phyloP scores from a whole-genome alignment of 2,888 invertebrate species.

The Eupithecia tripunctaria region DNA sequence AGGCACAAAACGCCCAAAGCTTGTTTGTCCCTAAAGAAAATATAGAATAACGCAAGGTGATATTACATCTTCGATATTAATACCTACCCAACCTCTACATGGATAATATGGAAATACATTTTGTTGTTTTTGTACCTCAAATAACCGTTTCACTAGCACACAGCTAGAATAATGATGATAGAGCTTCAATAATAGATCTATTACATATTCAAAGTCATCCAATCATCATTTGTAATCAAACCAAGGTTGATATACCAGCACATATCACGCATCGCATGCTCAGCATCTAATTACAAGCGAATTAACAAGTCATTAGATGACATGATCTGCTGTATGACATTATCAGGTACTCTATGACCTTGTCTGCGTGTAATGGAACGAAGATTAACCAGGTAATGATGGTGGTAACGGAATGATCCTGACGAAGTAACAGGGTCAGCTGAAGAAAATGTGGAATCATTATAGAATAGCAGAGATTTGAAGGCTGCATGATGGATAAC shows the following conservation, averaged over 20 bases:
- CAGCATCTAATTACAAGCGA: constrained; percentile 36
- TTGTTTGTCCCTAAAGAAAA: background rate
- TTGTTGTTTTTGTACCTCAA: background rate
- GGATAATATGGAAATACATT: background rate
- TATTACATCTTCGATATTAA: background rate
- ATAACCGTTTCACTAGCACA: background rate
- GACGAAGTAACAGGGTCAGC: background rate
- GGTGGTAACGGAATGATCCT: constrained; percentile 21
- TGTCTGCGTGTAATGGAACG: constrained; percentile 30
- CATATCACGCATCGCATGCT: constrained; percentile 38
- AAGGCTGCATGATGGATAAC: background rate
- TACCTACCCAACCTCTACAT: background rate
- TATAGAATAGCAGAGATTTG: background rate
- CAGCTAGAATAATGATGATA: background rate
- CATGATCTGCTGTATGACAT: constrained; percentile 27
- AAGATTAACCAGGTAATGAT: constrained; percentile 20
- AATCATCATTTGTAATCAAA: constrained; percentile 27
- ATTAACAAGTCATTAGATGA: constrained; percentile 39
- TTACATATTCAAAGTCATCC: constrained; percentile 24
- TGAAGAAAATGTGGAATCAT: background rate
- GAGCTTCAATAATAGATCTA: constrained; percentile 18
- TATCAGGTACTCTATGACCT: constrained; percentile 24
- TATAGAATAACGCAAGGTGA: background rate
- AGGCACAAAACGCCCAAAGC: background rate
- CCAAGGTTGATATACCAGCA: constrained; percentile 23